Evolutionary conservation across 2,888 invertebrate species (phyloP).

Genomic region (Bunonema sp.): DNA sequence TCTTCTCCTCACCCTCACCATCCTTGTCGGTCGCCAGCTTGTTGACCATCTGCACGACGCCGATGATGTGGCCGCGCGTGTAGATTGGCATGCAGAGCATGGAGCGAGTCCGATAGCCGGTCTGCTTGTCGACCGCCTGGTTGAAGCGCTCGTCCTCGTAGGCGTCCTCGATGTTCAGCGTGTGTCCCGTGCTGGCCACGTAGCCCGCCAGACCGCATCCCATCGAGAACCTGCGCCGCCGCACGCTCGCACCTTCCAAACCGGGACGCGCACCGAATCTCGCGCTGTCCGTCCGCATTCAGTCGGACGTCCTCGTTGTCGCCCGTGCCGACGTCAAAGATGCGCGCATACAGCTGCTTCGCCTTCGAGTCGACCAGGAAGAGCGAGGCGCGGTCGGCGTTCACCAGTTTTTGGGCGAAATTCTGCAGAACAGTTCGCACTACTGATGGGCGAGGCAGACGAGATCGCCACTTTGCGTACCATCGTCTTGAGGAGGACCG

Average conservation of each 20-base stretch:
- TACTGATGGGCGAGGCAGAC: neutral
- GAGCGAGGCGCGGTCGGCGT: conserved; percentile 68
- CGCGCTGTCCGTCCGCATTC: conserved; percentile 24
- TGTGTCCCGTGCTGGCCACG: conserved; percentile 64
- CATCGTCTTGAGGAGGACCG: conserved; percentile 66
- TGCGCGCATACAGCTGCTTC: conserved; percentile 64
- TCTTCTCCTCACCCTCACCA: too few relatives aligned
- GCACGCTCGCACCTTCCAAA: neutral
- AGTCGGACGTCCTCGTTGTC: conserved; percentile 19
- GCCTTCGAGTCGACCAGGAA: conserved; percentile 64
- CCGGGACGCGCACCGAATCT: conserved; percentile 19
- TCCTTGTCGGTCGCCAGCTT: too few relatives aligned
- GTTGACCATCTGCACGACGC: conserved; percentile 75
- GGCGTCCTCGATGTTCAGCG: conserved; percentile 67
- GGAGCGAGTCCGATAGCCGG: conserved; percentile 56
- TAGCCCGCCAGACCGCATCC: conserved; percentile 67
- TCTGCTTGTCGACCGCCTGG: conserved; percentile 50
- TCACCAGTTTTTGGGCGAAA: conserved; percentile 65
- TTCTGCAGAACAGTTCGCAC: conserved; percentile 48
- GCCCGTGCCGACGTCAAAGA: conserved; percentile 56
- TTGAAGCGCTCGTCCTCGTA: conserved; percentile 55
- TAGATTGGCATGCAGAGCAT: conserved; percentile 76
- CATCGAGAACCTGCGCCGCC: conserved; percentile 55
- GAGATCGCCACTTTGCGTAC: conserved; percentile 26
- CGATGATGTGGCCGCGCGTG: conserved; percentile 63